A percentile compares a stretch with the other conserved stretches of the same genome.
Conservation (phyloP, 2,797 vertebrate genomes). For the Pteronotus mesoamericanus region DNA sequence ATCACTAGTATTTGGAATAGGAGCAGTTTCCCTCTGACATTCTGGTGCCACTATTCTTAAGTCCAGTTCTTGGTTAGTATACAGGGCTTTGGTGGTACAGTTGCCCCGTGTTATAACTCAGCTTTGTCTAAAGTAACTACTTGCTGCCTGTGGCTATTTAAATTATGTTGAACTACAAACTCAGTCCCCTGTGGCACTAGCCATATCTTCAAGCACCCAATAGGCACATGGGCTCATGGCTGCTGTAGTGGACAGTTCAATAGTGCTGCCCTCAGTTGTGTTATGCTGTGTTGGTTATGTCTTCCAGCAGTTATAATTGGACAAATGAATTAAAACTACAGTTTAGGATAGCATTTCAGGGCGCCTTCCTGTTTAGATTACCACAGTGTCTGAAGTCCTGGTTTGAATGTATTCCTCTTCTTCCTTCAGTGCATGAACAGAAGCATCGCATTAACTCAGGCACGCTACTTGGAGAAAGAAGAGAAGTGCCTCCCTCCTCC, state of each 20-base stretch:
- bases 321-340: background rate
- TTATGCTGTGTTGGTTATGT: background rate
- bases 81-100: background rate
- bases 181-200: background rate
- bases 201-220: accelerated
- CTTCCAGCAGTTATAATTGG: background rate
- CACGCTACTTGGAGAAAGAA: slow-evolving; percentile 95
- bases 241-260: accelerated
- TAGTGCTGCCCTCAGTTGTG: accelerated
- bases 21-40: background rate
- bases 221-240: too few species aligned
- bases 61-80: background rate
- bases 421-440: slow-evolving; percentile 89
- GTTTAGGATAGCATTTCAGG: background rate
- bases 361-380: background rate
- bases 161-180: background rate
- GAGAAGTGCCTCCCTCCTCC: slow-evolving; percentile 92
- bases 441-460: slow-evolving; percentile 92
- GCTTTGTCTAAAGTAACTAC: background rate
- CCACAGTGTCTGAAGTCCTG: background rate
- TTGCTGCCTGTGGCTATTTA: background rate
- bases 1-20: accelerated
- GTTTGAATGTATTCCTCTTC: background rate
- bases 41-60: background rate
- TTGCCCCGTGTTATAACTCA: background rate